Conservation (phyloP, 2,888 invertebrate genomes). For the Tricholauxania praeusta region DNA sequence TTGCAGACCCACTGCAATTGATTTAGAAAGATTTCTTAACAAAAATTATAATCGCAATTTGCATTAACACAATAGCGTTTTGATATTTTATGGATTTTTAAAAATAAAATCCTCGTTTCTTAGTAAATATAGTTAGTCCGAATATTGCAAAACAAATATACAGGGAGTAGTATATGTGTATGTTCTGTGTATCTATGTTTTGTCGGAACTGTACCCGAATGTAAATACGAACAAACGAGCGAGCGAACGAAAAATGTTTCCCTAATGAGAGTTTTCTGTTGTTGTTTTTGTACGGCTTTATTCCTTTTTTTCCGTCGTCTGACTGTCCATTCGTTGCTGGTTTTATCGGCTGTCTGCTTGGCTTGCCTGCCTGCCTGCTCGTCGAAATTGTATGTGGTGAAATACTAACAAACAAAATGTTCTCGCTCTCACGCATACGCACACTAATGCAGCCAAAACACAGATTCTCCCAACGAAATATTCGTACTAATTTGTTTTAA, state of each 20-base stretch:
- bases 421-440: slow-evolving; percentile 8
- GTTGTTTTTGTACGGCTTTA: slow-evolving; percentile 57
- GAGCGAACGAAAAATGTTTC: slow-evolving; percentile 32
- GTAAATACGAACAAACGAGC: too few relatives aligned
- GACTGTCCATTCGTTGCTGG: slow-evolving; percentile 22
- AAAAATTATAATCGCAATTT: too few relatives aligned
- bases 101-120: too few relatives aligned
- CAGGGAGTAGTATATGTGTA: slow-evolving; percentile 7
- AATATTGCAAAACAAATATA: too few relatives aligned
- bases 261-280: slow-evolving; percentile 37
- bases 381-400: slow-evolving; percentile 4
- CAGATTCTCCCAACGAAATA: too few relatives aligned
- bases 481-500: too few relatives aligned
- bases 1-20: too few relatives aligned
- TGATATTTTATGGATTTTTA: too few relatives aligned
- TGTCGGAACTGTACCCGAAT: slow-evolving; percentile 49
- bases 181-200: slow-evolving; percentile 45
- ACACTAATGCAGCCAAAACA: neutral
- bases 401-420: slow-evolving; percentile 17
- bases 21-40: too few relatives aligned
- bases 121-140: too few relatives aligned
- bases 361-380: slow-evolving; percentile 10
- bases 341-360: slow-evolving; percentile 25
- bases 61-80: too few relatives aligned
- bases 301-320: slow-evolving; percentile 53